A percentile compares a stretch with the other conserved stretches of the same genome.
Conservation (phyloP, 2,888 invertebrate species). For the Drosophila hawaiiensis region DNA sequence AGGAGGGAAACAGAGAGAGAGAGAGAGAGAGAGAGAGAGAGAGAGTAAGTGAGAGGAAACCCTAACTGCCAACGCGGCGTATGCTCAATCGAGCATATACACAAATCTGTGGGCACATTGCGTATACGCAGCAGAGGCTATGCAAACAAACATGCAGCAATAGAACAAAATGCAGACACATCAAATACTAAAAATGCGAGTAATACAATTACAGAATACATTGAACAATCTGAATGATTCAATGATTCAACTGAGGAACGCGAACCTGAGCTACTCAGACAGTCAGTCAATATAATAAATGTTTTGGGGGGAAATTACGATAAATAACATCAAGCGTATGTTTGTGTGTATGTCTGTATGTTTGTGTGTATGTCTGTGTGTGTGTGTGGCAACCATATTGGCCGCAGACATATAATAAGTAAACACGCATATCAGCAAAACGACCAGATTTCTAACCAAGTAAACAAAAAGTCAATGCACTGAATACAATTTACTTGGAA, state of each 20-base stretch:
- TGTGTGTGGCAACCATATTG: slow-evolving; percentile 20
- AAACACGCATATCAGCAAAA: slow-evolving; percentile 24
- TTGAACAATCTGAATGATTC: slow-evolving; percentile 32
- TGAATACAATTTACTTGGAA: slow-evolving; percentile 27
- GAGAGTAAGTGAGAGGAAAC: neutral
- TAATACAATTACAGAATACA: slow-evolving; percentile 35
- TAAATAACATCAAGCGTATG: slow-evolving; percentile 22
- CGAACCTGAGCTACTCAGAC: slow-evolving; percentile 58
- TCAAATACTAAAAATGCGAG: slow-evolving; percentile 8
- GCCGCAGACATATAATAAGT: slow-evolving; percentile 34
- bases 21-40: neutral
- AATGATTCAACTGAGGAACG: slow-evolving; percentile 13
- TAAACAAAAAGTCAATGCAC: slow-evolving; percentile 52
- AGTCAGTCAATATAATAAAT: slow-evolving; percentile 67
- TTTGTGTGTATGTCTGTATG: slow-evolving; percentile 2
- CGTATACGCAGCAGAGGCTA: slow-evolving; percentile 45
- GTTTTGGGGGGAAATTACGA: slow-evolving; percentile 36
- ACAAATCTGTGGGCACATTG: slow-evolving; percentile 17
- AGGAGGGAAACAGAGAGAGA: neutral
- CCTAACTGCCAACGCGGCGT: slow-evolving; percentile 28
- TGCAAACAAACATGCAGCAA: slow-evolving; percentile 11
- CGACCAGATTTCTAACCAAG: slow-evolving; percentile 34
- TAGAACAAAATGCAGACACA: slow-evolving; percentile 17
- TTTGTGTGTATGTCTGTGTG: slow-evolving; percentile 15
- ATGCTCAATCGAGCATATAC: slow-evolving; percentile 27